Percentiles rank a stretch among this genome's conserved stretches.
Conservation (phyloP, 2,888 invertebrate genomes). For the Diachrysia chrysitis region DNA sequence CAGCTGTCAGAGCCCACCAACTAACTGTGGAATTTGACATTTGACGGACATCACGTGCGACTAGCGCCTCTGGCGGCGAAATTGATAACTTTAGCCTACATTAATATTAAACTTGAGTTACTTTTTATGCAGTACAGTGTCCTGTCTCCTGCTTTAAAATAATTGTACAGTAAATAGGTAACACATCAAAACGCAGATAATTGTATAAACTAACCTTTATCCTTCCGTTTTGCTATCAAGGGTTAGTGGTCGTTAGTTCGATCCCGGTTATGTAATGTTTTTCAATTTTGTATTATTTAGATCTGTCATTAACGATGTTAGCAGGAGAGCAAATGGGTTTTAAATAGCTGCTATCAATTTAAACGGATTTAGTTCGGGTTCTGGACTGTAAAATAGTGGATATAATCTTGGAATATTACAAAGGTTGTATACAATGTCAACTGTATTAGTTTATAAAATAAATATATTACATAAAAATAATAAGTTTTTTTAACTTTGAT, state of each 20-base stretch:
- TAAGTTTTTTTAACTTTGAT: no score
- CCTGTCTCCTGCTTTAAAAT: slow-evolving; percentile 27
- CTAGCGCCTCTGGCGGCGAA: no score
- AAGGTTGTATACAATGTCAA: no score
- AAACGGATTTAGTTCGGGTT: slow-evolving; percentile 14
- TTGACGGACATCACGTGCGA: no score
- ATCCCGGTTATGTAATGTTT: slow-evolving; percentile 41
- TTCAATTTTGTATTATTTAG: slow-evolving; percentile 48
- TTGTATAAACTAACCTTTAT: slow-evolving; percentile 33
- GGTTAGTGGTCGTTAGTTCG: slow-evolving; percentile 48
- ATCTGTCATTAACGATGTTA: slow-evolving; percentile 44
- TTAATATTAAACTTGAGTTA: no score
- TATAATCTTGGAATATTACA: neutral
- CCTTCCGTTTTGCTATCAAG: slow-evolving; percentile 38
- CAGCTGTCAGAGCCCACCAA: no score
- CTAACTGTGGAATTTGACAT: no score
- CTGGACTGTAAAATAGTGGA: no score
- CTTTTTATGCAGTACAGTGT: no score
- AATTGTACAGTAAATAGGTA: slow-evolving; percentile 41
- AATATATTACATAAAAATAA: no score
- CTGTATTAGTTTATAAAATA: no score
- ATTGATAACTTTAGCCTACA: no score
- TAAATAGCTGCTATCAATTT: slow-evolving; percentile 23
- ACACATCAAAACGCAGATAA: slow-evolving; percentile 61
- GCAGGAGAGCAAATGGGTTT: neutral